Conservation (phyloP, 2,113 vertebrate species). For the Albula goreensis region DNA sequence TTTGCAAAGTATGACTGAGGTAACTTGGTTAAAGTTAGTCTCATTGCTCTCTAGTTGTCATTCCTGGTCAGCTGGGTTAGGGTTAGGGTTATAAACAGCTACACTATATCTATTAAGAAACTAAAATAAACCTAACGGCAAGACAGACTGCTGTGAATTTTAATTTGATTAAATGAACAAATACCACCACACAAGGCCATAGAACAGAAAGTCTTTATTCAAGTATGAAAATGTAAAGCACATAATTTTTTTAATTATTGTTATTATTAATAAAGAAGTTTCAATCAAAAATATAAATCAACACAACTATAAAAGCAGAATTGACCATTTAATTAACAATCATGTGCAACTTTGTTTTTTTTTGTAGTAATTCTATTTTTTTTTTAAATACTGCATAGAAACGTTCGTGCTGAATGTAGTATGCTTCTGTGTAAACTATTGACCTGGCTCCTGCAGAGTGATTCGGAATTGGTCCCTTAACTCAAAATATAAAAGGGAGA, state of each 20-base stretch:
- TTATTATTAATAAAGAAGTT: conserved; percentile 58
- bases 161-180: neutral
- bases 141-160: neutral
- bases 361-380: conserved; percentile 31
- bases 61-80: too few species aligned
- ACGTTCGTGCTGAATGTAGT: conserved; percentile 62
- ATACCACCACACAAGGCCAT: conserved; percentile 45
- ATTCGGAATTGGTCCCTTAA: conserved; percentile 67
- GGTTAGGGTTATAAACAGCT: too few species aligned
- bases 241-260: conserved; percentile 48
- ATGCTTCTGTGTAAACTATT: conserved; percentile 62
- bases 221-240: conserved; percentile 83
- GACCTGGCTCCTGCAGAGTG: conserved; percentile 60
- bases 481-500: conserved; percentile 29
- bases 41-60: too few species aligned
- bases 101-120: too few species aligned
- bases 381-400: conserved; percentile 74
- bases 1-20: too few species aligned
- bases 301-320: conserved; percentile 74
- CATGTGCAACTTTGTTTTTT: conserved; percentile 43
- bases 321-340: conserved; percentile 61
- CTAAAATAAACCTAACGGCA: neutral
- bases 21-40: too few species aligned
- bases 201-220: conserved; percentile 74
- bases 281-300: conserved; percentile 67